Percentiles rank a stretch among this genome's conserved stretches.
Conservation (phyloP, 2,888 invertebrate genomes). For the Mimumesa dahlbomi region DNA sequence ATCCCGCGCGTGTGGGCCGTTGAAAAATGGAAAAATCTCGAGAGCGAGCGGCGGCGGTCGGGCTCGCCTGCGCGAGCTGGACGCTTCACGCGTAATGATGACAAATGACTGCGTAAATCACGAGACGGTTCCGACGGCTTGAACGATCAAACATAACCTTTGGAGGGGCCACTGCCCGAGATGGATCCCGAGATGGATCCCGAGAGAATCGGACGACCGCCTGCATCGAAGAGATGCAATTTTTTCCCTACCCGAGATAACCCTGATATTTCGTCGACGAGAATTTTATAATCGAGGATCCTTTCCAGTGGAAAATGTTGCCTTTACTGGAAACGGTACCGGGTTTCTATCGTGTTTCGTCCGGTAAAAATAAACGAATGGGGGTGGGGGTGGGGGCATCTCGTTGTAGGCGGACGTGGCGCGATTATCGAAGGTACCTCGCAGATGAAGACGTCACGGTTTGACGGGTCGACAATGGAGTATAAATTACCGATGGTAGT, state of each 20-base stretch:
- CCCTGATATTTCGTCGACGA: neutral
- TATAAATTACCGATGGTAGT: constrained; percentile 72
- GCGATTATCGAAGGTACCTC: constrained; percentile 54
- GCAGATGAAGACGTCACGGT: constrained; percentile 70
- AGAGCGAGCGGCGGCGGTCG: constrained; percentile 49
- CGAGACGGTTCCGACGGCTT: constrained; percentile 66
- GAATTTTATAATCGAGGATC: no score
- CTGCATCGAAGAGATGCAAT: constrained; percentile 10
- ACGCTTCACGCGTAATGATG: constrained; percentile 70
- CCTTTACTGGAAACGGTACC: no score
- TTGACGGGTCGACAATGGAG: constrained; percentile 73
- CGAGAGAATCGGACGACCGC: constrained; percentile 28
- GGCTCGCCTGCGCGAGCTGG: constrained; percentile 44
- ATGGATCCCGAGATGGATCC: constrained; percentile 36
- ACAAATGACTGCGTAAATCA: constrained; percentile 74
- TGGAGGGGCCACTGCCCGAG: constrained; percentile 35
- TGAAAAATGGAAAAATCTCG: constrained; percentile 65
- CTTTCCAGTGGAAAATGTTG: no score
- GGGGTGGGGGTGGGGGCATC: neutral
- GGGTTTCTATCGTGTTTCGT: neutral
- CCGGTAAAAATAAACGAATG: neutral
- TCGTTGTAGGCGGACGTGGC: constrained; percentile 44
- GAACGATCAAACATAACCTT: constrained; percentile 51
- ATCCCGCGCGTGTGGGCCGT: constrained; percentile 56
- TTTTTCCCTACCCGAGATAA: neutral